phyloP scores from a whole-genome alignment of 2,888 invertebrate genomes.

The Acleris literana region DNA sequence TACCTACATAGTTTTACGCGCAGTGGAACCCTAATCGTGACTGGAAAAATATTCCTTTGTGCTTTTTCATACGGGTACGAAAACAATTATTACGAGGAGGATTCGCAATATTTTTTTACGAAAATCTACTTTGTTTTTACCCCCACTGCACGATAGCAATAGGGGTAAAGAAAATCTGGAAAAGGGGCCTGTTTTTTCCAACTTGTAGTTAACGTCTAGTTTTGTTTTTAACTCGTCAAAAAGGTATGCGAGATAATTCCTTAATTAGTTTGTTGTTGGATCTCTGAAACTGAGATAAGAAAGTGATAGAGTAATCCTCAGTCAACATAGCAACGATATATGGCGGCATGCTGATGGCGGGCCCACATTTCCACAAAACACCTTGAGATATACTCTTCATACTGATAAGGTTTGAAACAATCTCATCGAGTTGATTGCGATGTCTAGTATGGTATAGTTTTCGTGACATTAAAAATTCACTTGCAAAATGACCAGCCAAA shows the following conservation, averaged over 20 bases:
- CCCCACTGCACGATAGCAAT: too few species aligned
- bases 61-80: too few species aligned
- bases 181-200: too few species aligned
- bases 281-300: conserved; percentile 55
- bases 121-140: too few species aligned
- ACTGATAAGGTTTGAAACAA: conserved; percentile 27
- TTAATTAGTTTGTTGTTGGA: conserved; percentile 21
- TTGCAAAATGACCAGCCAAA: conserved; percentile 49
- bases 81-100: too few species aligned
- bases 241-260: conserved; percentile 1
- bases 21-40: too few species aligned
- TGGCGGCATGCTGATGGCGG: conserved; percentile 53
- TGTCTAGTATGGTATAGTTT: conserved; percentile 5
- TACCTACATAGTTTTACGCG: not conserved
- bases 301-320: conserved; percentile 66
- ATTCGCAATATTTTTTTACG: too few species aligned
- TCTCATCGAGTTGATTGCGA: conserved; percentile 17
- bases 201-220: too few species aligned
- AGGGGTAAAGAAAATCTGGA: too few species aligned
- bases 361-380: conserved; percentile 58
- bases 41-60: too few species aligned
- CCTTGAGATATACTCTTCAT: conserved; percentile 46
- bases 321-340: conserved; percentile 70
- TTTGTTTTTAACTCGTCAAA: not conserved
- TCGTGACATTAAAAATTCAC: conserved; percentile 1